phyloP scores from a whole-genome alignment of 2,113 vertebrate species.

The Caloenas nicobarica region DNA sequence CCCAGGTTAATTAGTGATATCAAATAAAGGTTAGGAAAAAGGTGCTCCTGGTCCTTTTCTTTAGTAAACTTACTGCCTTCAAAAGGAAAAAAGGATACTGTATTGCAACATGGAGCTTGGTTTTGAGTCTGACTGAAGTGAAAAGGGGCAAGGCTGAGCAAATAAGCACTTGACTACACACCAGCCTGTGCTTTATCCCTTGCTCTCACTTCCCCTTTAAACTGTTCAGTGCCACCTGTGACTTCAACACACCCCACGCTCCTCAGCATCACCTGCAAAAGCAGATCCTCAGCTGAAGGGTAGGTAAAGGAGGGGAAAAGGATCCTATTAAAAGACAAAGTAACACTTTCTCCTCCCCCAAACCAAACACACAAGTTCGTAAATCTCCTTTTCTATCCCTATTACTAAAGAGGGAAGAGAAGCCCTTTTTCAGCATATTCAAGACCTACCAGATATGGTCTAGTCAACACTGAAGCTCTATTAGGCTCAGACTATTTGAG shows the following conservation, averaged over 20 bases:
- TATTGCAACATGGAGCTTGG: background rate
- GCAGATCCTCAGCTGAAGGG: background rate
- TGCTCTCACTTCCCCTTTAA: background rate
- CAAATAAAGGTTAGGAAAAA: background rate
- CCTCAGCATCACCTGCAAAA: background rate
- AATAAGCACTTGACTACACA: background rate
- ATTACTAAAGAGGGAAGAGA: background rate
- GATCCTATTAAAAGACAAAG: background rate
- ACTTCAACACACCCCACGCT: background rate
- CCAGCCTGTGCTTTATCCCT: background rate
- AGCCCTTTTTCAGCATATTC: background rate
- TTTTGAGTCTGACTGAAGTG: background rate
- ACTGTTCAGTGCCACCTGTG: background rate
- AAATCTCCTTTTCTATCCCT: background rate
- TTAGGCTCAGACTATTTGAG: background rate
- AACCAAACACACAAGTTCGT: background rate
- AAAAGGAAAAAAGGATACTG: background rate
- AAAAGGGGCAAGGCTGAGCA: background rate
- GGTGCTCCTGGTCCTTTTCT: background rate
- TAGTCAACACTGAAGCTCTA: background rate
- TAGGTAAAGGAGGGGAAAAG: background rate
- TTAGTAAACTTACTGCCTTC: background rate
- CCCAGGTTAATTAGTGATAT: background rate
- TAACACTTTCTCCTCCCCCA: accelerated
- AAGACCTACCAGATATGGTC: background rate